These are phyloP conservation scores for Tragelaphus eurycerus DNA, from an alignment of 2,797 vertebrate species.

Conservation along the genomic window DNA sequence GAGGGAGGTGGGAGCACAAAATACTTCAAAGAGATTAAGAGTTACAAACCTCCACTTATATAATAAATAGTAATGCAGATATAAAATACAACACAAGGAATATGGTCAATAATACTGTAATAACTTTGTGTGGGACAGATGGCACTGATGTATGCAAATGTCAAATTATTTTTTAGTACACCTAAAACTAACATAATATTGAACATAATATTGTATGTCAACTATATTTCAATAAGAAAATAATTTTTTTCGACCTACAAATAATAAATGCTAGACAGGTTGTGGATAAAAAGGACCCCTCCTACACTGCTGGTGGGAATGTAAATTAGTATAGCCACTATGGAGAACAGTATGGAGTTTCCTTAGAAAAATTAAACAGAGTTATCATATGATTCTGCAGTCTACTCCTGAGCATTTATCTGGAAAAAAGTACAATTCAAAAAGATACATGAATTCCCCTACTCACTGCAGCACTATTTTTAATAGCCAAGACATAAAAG, in stretches of 20 bases:
- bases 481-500: not conserved
- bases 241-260: not conserved
- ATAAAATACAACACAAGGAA: not conserved
- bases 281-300: not conserved
- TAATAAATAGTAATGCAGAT: not conserved
- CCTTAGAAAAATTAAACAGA: not conserved
- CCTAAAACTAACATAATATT: not conserved
- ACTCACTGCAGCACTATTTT: not conserved
- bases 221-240: not conserved
- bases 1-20: not conserved
- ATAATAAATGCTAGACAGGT: not conserved
- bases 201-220: not conserved
- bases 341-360: not conserved
- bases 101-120: not conserved
- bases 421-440: not conserved
- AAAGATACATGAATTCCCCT: not conserved
- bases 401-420: not conserved
- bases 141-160: not conserved
- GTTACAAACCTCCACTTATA: not conserved
- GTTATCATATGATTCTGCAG: not conserved
- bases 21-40: not conserved
- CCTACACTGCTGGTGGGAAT: not conserved
- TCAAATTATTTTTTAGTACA: not conserved
- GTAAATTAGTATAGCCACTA: not conserved
- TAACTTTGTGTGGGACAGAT: not conserved